phyloP scores from a whole-genome alignment of 2,888 invertebrate genomes.

The Linnaemya tessellans region DNA sequence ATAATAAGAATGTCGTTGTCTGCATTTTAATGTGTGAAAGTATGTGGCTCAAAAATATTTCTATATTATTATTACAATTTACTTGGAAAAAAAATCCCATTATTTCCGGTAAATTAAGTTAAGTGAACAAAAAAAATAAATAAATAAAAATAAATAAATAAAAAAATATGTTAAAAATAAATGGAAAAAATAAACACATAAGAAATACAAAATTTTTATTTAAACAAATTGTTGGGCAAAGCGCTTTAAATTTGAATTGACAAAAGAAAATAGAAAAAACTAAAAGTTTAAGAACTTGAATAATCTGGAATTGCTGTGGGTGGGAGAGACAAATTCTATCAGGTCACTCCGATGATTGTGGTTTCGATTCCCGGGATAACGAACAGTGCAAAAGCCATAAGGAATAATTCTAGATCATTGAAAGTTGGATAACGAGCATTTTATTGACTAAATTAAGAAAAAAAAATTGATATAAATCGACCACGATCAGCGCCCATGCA shows the following conservation, averaged over 20 bases:
- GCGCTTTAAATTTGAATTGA: conserved; percentile 5
- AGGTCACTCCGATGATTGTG: too few species aligned
- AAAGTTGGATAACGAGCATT: too few species aligned
- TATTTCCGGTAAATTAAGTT: conserved; percentile 69
- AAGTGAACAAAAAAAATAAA: conserved; percentile 49
- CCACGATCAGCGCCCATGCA: too few species aligned
- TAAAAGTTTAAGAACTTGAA: not conserved
- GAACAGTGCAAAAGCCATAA: too few species aligned
- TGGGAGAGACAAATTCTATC: too few species aligned
- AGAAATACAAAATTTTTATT: not conserved
- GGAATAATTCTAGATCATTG: too few species aligned
- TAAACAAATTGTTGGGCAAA: conserved; percentile 30
- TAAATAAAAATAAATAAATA: not conserved
- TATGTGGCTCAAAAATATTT: conserved; percentile 33
- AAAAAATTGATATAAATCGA: too few species aligned
- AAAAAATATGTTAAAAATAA: not conserved
- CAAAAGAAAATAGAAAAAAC: not conserved
- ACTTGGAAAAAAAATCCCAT: conserved; percentile 44
- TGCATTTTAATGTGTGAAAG: conserved; percentile 5
- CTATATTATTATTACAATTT: conserved; percentile 50
- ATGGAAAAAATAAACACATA: too few species aligned
- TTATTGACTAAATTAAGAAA: too few species aligned
- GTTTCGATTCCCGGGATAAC: too few species aligned
- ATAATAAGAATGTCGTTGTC: conserved; percentile 33
- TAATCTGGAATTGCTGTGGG: too few species aligned